Conservation (phyloP, 2,113 vertebrate genomes). For the Noctilio leporinus region DNA sequence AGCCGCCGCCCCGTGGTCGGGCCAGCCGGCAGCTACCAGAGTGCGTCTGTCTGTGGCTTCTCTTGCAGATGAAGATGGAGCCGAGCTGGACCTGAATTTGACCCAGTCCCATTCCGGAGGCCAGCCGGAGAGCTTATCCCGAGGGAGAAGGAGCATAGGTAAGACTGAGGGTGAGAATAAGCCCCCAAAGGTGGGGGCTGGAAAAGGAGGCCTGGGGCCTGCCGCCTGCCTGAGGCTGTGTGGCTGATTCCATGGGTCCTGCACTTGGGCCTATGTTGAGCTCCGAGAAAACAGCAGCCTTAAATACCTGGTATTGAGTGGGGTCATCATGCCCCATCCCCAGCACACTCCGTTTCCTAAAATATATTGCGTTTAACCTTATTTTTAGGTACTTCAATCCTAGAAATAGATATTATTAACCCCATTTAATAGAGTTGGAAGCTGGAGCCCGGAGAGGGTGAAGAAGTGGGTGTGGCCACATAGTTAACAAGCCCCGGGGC, state of each 20-base stretch:
- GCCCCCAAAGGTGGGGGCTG: background rate
- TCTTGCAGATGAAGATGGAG: slow-evolving; percentile 70
- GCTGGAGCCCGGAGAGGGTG: background rate
- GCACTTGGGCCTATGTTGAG: background rate
- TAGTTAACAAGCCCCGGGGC: background rate
- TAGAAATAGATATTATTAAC: background rate
- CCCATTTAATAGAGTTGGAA: background rate
- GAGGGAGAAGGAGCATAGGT: slow-evolving; percentile 80
- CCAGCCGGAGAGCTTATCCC: slow-evolving; percentile 41
- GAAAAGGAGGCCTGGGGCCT: background rate
- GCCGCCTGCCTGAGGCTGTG: rapidly evolving
- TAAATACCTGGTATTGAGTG: background rate
- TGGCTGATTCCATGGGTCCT: background rate
- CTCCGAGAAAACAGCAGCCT: background rate
- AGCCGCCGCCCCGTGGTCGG: rapidly evolving
- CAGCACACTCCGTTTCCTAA: background rate
- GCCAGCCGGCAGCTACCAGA: rapidly evolving
- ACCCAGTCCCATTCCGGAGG: slow-evolving; percentile 49
- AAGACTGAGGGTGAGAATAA: background rate
- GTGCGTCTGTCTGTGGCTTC: background rate
- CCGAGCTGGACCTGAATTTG: slow-evolving; percentile 67
- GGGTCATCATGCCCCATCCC: background rate
- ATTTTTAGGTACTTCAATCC: background rate
- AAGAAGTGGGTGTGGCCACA: background rate
- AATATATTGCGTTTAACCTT: background rate